Evolutionary conservation across 1,140 invertebrate species (phyloP).

Genomic region (Paracyclopina nana): DNA sequence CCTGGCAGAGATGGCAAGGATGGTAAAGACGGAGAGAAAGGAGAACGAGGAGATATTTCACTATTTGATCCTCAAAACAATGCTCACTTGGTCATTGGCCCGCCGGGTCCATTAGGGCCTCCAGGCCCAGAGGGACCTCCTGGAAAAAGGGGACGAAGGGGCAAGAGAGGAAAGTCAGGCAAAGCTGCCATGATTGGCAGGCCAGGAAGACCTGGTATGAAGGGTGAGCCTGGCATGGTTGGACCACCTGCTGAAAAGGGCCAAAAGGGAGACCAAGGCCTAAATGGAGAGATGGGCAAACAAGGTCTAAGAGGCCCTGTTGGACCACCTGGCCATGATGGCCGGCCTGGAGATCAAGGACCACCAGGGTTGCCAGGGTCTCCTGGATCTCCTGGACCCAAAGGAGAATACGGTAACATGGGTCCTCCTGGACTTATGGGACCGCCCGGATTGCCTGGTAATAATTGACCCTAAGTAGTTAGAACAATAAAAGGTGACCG

Average conservation of each 20-base stretch:
- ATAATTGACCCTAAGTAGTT: no score
- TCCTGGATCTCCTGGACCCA: conserved; percentile 7
- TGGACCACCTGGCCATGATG: conserved; percentile 17
- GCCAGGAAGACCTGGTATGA: conserved; percentile 17
- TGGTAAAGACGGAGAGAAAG: conserved; percentile 20
- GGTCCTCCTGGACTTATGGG: conserved; percentile 66
- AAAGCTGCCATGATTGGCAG: conserved; percentile 18
- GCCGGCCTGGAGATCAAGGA: conserved; percentile 13
- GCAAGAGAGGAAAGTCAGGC: conserved; percentile 20
- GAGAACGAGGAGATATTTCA: conserved; percentile 7
- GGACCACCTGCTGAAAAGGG: conserved; percentile 17
- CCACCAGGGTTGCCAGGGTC: conserved; percentile 15
- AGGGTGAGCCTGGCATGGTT: conserved; percentile 17
- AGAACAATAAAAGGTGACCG: conserved; percentile 29
- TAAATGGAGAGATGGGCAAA: conserved; percentile 18
- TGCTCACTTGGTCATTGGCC: conserved; percentile 18
- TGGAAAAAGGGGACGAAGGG: conserved; percentile 14
- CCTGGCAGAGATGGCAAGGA: conserved; percentile 20
- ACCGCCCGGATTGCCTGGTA: conserved; percentile 58
- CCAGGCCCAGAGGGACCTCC: conserved; percentile 17
- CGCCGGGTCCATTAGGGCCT: conserved; percentile 19
- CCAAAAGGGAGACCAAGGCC: conserved; percentile 20
- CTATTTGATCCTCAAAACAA: conserved; percentile 8
- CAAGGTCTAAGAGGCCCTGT: conserved; percentile 19
- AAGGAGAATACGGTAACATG: conserved; percentile 50